Evolutionary conservation across 2,113 vertebrate genomes (phyloP).

Genomic region (Cinclus cinclus): DNA sequence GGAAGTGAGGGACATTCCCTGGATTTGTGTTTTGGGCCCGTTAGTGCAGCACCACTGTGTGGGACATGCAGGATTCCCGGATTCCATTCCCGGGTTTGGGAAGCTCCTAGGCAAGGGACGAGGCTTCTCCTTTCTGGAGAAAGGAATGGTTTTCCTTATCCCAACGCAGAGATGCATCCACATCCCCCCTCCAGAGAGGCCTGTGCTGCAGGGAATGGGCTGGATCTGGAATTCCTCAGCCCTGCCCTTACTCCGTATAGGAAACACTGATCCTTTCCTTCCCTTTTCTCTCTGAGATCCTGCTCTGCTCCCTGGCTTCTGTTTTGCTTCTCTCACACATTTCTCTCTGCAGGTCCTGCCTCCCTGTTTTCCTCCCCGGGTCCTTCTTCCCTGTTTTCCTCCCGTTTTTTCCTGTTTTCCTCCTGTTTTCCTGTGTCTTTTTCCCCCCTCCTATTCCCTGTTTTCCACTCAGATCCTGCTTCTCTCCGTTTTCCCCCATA

Average conservation of each 20-base stretch:
- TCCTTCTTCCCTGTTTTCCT: background rate
- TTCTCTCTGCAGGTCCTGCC: background rate
- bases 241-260: rapidly evolving
- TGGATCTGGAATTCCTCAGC: background rate
- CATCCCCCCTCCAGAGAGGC: background rate
- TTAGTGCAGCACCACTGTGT: background rate
- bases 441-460: background rate
- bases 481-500: background rate
- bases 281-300: background rate
- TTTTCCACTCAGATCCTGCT: background rate
- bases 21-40: rapidly evolving
- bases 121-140: background rate
- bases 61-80: rapidly evolving
- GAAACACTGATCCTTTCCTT: rapidly evolving
- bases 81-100: rapidly evolving
- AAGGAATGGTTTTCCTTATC: background rate
- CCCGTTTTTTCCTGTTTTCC: background rate
- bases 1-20: background rate
- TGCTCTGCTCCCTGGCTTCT: background rate
- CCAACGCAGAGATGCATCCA: no score
- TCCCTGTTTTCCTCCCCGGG: background rate
- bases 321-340: background rate
- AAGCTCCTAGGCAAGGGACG: rapidly evolving
- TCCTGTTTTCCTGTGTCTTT: background rate
- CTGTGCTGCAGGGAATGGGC: background rate